Base-by-base conservation (phyloP, 2,797 vertebrate species). In the Paratrypauchen microcephalus region DNA sequence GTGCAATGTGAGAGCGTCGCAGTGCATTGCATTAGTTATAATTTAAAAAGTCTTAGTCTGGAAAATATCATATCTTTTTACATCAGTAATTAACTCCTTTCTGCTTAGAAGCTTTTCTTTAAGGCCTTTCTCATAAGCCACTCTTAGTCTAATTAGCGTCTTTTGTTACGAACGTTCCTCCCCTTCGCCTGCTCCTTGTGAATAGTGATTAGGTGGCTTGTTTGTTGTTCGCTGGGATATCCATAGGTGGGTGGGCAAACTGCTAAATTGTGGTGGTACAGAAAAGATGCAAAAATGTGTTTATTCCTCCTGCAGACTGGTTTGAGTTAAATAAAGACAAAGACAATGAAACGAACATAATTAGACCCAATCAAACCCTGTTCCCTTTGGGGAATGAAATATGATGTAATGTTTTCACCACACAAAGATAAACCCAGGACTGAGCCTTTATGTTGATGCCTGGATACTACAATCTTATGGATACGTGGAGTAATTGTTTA, bases 311-410 rank as follows among this genome's bases (percentile, higher is more conserved):
- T 64, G 66, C 68, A 70, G 67, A 71, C 26, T 78, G 76, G 56
- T 70, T 54, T 60, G 65, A 66, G 69, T 79, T 83, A 70, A 82
- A 82, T 84, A 80, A 45, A 84, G 74, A 70, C 18, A 28, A 54
- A 72, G 69, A 66, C 19, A 57, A 39, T 41, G 36, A 36, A 61
- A 36, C 36, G 16, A 62, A 71, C 41, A 50, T 56, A 65, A 78
- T 68, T 36, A 70, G 26, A 54, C 66, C 3, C 54, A 23, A 32
- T 13, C 32, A 58, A 19, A 73, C 19, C 65, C 18, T 59, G 62
- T 1, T 60, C 28, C 36, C 12, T 62, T 23, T 72, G 65, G n/a
- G 65, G n/a, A 66, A 52, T 13, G 13, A 63, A 39, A 41, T n/a
- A 18, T 57, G 68, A 63, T 45, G 32, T 23, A 21, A 62, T 39